A percentile compares a stretch with the other conserved stretches of the same genome.
Conservation (phyloP, 2,888 invertebrate genomes). For the Drosophila tanythrix region DNA sequence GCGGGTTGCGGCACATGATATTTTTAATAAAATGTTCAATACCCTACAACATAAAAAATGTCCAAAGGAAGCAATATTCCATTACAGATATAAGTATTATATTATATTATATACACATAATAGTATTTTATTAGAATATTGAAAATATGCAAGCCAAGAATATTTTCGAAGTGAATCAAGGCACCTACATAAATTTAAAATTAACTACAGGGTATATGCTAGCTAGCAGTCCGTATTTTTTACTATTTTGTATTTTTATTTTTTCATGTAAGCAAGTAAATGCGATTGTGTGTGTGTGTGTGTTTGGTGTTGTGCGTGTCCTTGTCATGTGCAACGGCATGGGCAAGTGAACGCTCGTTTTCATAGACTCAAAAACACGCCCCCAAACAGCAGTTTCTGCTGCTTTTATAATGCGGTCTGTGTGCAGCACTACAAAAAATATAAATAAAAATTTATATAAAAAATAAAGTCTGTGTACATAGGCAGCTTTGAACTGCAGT, state of each 20-base stretch:
- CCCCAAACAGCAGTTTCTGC: slow-evolving; percentile 18
- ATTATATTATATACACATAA: neutral
- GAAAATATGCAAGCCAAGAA: neutral
- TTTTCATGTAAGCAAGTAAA: slow-evolving; percentile 13
- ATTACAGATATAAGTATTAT: neutral
- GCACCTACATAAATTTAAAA: neutral
- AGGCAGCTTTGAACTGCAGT: slow-evolving; percentile 55
- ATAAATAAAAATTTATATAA: neutral
- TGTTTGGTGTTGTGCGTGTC: slow-evolving; percentile 32
- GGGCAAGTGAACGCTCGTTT: slow-evolving; percentile 31
- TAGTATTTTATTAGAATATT: neutral
- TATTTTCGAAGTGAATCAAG: neutral
- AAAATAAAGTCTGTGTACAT: slow-evolving; percentile 27
- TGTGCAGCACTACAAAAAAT: slow-evolving; percentile 24
- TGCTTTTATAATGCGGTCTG: slow-evolving; percentile 31
- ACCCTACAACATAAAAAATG: neutral
- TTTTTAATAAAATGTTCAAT: neutral
- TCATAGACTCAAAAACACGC: slow-evolving; percentile 13
- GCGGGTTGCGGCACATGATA: neutral
- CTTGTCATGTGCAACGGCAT: slow-evolving; percentile 42
- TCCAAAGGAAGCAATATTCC: neutral
- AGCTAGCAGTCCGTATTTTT: neutral
- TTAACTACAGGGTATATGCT: neutral
- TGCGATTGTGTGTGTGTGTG: slow-evolving; percentile 3
- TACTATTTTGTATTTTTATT: neutral